These are phyloP conservation scores for Myotis lucifugus DNA, from an alignment of 2,113 vertebrate species.

Conservation along the genomic window DNA sequence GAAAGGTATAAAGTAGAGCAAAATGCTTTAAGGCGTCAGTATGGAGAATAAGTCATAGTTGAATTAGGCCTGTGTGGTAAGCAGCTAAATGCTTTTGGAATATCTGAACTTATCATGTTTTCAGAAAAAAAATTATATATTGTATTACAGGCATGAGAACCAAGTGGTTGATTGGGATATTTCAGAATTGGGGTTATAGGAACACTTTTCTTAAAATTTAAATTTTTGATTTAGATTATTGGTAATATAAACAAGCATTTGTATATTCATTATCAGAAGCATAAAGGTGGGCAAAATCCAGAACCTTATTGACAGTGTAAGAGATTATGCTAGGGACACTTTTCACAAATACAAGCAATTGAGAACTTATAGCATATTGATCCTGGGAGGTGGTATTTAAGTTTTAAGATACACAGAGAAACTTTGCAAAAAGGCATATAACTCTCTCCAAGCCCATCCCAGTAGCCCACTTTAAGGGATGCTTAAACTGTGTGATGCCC, in stretches of 20 bases:
- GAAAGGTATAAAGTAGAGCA: not conserved
- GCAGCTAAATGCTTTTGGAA: constrained; percentile 21
- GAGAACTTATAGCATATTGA: constrained; percentile 3
- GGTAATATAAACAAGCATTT: constrained; percentile 40
- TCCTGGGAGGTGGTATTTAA: not conserved
- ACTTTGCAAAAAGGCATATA: not conserved
- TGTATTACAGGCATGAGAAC: not conserved
- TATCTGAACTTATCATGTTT: not conserved
- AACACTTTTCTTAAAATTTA: constrained; percentile 28
- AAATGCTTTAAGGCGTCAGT: not conserved
- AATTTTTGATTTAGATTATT: constrained; percentile 44
- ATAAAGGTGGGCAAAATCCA: constrained; percentile 17
- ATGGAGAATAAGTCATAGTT: not conserved
- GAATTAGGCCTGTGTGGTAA: constrained; percentile 13
- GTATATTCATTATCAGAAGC: not conserved
- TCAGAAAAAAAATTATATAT: constrained; percentile 1
- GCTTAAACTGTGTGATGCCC: not conserved
- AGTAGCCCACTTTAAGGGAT: not conserved
- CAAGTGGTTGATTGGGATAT: constrained; percentile 24
- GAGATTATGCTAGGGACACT: not conserved
- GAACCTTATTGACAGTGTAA: not conserved
- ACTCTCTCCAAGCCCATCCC: not conserved
- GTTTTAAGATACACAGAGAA: not conserved
- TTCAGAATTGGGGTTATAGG: constrained; percentile 24
- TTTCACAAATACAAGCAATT: constrained; percentile 41